Evolutionary conservation across 2,113 vertebrate species (phyloP).

Genomic region (Pangasianodon hypophthalmus): DNA sequence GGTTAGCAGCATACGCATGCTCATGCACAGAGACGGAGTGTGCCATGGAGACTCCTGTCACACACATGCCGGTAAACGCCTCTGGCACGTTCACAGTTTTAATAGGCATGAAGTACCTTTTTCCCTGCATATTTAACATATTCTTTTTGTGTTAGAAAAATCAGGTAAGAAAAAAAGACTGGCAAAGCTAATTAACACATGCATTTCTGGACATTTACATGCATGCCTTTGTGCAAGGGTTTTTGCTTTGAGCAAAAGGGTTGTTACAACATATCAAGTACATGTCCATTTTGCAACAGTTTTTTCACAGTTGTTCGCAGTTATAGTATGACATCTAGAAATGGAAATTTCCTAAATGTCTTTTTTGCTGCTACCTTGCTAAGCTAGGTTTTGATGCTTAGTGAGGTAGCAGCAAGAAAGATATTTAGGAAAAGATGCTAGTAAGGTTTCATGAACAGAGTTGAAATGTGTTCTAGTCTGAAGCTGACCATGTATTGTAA

Average conservation of each 20-base stretch:
- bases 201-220: not conserved
- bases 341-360: not conserved
- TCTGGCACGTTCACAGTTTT: not conserved
- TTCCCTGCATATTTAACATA: not conserved
- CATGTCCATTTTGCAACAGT: not conserved
- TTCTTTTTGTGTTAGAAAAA: not conserved
- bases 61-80: not conserved
- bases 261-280: not conserved
- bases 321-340: not conserved
- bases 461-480: not conserved
- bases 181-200: not conserved
- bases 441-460: not conserved
- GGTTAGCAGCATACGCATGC: conserved; percentile 1
- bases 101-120: not conserved
- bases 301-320: not conserved
- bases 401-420: too few relatives aligned
- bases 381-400: not conserved
- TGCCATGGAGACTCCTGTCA: conserved; percentile 48
- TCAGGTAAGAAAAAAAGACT: not conserved
- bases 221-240: not conserved
- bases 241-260: not conserved
- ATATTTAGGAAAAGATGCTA: too few relatives aligned
- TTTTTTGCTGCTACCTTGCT: not conserved
- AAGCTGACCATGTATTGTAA: not conserved
- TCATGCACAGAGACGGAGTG: not conserved